Percentiles rank a stretch among this genome's conserved stretches.
Evolutionary conservation across 2,797 vertebrate genomes (phyloP).

Genomic region (Cyclura pinguis): DNA sequence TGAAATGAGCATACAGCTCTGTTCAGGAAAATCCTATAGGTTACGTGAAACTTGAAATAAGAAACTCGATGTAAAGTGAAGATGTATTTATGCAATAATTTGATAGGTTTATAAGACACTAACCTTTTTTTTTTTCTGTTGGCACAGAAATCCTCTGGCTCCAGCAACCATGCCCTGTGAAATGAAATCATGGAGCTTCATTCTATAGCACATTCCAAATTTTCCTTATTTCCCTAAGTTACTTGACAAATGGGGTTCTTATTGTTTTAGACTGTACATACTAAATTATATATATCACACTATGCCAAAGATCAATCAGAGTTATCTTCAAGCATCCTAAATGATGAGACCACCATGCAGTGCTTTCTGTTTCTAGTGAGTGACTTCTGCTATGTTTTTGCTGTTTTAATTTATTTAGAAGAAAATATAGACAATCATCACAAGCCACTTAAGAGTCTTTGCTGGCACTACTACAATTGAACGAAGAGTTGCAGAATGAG

Average conservation of each 20-base stretch:
- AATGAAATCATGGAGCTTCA: conserved; percentile 20
- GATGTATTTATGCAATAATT: neutral
- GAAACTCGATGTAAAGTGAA: neutral
- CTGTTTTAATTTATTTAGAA: conserved; percentile 44
- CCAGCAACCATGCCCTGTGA: neutral
- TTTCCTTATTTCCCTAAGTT: conserved; percentile 46
- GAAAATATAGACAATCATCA: neutral
- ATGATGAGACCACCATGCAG: conserved; percentile 8
- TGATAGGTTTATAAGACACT: neutral
- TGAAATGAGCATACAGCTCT: neutral
- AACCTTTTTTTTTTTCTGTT: neutral
- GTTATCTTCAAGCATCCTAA: conserved; percentile 55
- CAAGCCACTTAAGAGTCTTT: neutral
- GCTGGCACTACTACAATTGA: neutral
- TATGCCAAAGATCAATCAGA: conserved; percentile 57
- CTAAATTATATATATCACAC: conserved; percentile 42
- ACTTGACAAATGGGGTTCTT: conserved; percentile 51
- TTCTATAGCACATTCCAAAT: conserved; percentile 16
- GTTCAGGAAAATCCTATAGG: neutral
- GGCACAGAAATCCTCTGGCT: neutral
- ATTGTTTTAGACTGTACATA: conserved; percentile 35
- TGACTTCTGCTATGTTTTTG: conserved; percentile 13
- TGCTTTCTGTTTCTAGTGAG: conserved; percentile 53
- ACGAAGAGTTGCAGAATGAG: conserved; percentile 11
- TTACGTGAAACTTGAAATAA: neutral